Evolutionary conservation across 2,888 invertebrate species (phyloP).

Genomic region (Melinaea menophilus): DNA sequence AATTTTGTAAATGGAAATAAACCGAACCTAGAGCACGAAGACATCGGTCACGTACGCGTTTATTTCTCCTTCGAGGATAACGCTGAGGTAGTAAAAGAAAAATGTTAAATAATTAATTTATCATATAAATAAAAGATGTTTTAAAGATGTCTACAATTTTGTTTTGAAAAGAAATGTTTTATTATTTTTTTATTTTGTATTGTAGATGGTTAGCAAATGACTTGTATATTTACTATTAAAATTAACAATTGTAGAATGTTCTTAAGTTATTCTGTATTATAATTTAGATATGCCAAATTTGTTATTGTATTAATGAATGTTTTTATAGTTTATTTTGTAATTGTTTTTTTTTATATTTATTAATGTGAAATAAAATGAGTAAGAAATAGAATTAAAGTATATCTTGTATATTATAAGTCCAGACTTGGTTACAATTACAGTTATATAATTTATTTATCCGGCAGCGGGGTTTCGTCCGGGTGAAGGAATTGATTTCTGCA

Average conservation of each 20-base stretch:
- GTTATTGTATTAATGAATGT: no score
- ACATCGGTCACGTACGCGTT: constrained; percentile 6
- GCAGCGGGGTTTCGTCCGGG: constrained; percentile 56
- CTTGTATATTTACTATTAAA: no score
- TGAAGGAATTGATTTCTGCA: constrained; percentile 77
- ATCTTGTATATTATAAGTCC: constrained; percentile 44
- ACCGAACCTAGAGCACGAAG: constrained; percentile 4
- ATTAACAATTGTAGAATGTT: no score
- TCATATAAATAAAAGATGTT: background rate
- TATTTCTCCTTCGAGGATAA: constrained; percentile 2
- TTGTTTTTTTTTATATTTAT: background rate
- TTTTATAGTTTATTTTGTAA: no score
- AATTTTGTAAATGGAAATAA: constrained; percentile 8
- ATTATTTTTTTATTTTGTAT: no score
- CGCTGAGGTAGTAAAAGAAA: constrained; percentile 1
- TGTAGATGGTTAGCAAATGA: no score
- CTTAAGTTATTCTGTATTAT: no score
- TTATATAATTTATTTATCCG: constrained; percentile 75
- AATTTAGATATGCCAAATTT: no score
- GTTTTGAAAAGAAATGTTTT: no score
- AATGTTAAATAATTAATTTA: constrained; percentile 7
- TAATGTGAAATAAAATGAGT: constrained; percentile 1
- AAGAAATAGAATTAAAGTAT: constrained; percentile 24
- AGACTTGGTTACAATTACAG: constrained; percentile 63
- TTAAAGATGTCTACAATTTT: background rate